phyloP scores from a whole-genome alignment of 2,888 invertebrate species.

The Lasius platythorax region DNA sequence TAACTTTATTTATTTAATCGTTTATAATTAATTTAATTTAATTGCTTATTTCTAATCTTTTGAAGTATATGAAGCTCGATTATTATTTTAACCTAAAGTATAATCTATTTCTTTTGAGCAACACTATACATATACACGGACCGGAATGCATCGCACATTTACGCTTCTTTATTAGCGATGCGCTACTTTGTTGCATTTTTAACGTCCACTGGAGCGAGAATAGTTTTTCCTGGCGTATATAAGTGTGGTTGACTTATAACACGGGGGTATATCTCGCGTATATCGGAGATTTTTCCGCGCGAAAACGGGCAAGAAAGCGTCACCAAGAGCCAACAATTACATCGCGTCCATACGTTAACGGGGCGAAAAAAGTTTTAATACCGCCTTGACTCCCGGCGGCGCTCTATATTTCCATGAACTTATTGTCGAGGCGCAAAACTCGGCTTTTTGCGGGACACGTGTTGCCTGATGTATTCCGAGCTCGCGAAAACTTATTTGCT shows the following conservation, averaged over 20 bases:
- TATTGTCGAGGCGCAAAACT: slow-evolving; percentile 79
- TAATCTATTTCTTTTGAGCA: neutral
- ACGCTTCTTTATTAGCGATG: neutral
- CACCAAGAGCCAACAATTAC: slow-evolving; percentile 63
- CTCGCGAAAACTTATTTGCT: slow-evolving; percentile 80
- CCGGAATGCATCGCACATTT: neutral
- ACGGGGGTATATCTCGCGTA: neutral
- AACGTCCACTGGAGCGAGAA: neutral
- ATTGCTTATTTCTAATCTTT: neutral
- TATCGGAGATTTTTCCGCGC: slow-evolving; percentile 15
- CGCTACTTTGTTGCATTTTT: slow-evolving; percentile 5
- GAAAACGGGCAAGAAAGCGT: slow-evolving; percentile 27
- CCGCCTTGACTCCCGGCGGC: slow-evolving; percentile 75
- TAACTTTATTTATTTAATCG: neutral
- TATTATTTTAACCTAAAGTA: neutral
- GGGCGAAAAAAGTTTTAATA: slow-evolving; percentile 81
- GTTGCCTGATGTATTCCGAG: slow-evolving; percentile 81
- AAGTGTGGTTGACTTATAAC: neutral
- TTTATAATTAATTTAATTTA: too few species aligned
- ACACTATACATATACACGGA: neutral
- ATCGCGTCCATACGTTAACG: slow-evolving; percentile 77
- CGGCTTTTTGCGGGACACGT: slow-evolving; percentile 83
- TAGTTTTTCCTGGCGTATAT: neutral
- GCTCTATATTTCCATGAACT: slow-evolving; percentile 82
- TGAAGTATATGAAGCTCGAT: neutral